A percentile compares a stretch with the other conserved stretches of the same genome.
These are phyloP conservation scores for Ericerus pela DNA, from an alignment of 1,140 invertebrate species.

Conservation along the genomic window DNA sequence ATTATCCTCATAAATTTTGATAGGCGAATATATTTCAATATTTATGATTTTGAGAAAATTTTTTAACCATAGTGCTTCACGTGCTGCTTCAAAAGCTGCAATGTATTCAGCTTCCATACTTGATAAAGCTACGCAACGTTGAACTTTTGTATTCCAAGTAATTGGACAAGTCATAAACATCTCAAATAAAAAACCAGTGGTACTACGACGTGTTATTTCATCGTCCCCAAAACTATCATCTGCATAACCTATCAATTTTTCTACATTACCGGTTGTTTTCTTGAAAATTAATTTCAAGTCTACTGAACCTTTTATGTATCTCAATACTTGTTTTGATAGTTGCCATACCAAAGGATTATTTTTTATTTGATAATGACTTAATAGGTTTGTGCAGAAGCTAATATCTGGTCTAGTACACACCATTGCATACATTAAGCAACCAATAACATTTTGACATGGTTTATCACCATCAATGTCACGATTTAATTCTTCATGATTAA, in stretches of 20 bases:
- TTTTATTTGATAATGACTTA: not conserved
- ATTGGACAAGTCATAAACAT: constrained; percentile 15
- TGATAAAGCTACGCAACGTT: constrained; percentile 26
- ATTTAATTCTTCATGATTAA: constrained; percentile 13
- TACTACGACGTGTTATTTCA: not conserved
- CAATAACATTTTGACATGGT: constrained; percentile 20
- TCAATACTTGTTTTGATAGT: constrained; percentile 21
- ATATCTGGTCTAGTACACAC: constrained; percentile 29
- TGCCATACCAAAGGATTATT: constrained; percentile 19
- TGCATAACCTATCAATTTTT: constrained; percentile 15
- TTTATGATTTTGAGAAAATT: constrained; percentile 14
- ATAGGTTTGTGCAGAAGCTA: constrained; percentile 20
- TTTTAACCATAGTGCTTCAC: constrained; percentile 13
- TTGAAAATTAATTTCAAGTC: constrained; percentile 17
- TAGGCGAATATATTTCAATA: not conserved
- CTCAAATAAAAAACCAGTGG: constrained; percentile 1
- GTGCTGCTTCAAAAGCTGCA: constrained; percentile 19
- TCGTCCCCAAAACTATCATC: constrained; percentile 15
- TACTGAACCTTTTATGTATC: constrained; percentile 23
- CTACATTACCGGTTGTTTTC: constrained; percentile 1
- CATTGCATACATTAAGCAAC: constrained; percentile 28
- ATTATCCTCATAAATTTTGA: constrained; percentile 20
- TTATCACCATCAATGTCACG: constrained; percentile 13
- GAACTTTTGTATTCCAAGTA: constrained; percentile 18
- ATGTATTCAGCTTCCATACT: constrained; percentile 32